A percentile compares a stretch with the other conserved stretches of the same genome.
phyloP scores from a whole-genome alignment of 1,140 invertebrate species.

The Lepidurus couesii region DNA sequence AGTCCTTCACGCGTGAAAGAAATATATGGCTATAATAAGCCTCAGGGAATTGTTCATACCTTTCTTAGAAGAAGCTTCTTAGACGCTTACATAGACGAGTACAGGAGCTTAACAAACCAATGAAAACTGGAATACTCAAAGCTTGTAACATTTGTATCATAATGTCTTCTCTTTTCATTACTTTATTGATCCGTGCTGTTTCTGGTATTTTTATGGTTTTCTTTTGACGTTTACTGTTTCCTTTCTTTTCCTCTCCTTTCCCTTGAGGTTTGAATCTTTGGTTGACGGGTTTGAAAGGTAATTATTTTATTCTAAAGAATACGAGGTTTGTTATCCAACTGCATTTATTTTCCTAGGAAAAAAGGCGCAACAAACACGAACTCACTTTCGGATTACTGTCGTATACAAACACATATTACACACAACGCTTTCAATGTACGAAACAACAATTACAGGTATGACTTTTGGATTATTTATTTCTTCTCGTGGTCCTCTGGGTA shows the following conservation, averaged over 20 bases:
- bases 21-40: no score
- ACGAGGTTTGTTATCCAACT: neutral
- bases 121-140: no score
- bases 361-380: neutral
- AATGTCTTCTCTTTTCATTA: no score
- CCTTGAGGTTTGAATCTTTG: neutral
- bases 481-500: neutral
- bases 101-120: no score
- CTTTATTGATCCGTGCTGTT: no score
- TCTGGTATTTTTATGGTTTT: no score
- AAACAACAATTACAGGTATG: neutral
- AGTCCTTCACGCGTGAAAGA: no score
- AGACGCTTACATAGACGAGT: no score
- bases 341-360: neutral
- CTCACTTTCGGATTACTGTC: neutral
- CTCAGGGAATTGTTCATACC: no score
- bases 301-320: neutral
- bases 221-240: neutral
- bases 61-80: no score
- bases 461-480: neutral
- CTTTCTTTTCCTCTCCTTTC: neutral
- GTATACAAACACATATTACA: neutral
- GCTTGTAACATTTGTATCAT: no score
- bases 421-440: neutral
- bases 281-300: no score